Evolutionary conservation across 2,888 invertebrate species (phyloP), one percentile per base, ranked within the genome.

Genomic region (Cancer borealis): DNA sequence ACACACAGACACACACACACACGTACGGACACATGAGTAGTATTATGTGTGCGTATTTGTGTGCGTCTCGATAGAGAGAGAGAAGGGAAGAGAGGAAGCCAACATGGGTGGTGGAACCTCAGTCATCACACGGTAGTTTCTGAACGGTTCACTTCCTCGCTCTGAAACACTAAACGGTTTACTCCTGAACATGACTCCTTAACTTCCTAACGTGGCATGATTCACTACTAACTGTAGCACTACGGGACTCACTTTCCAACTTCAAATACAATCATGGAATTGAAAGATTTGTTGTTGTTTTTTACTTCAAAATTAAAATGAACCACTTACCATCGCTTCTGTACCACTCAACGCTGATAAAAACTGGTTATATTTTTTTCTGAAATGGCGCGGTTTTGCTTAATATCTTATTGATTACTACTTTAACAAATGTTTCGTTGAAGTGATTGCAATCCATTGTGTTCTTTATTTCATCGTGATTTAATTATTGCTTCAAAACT

Each of bases 191-290:
- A 84, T 17, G 10, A 84, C 84, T 84, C 10, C 84, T 84, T 10
- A 84, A 84, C 30, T 84, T 84, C 84, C 84, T 84, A 84, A 84
- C 84, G 14, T 39, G 84, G 39, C 84, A 84, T 84, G 84, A 84
- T 84, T 84, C 30, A 39, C 84, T 84, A 39, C 84, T 84, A 84
- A 84, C 84, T 39, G n/a, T 5, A 66, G 21, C 66, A 66, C n/a
- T 14, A 66, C 66, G 5, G n/a, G n/a, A 66, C 21, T 21, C 5
- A 66, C 14, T 39, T 14, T 39, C 30, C 3, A 84, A 39, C 84
- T 84, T 39, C 84, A 84, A 39, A 84, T 84, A 12, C 39, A 84
- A 84, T 39, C 39, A 39, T 30, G 39, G 39, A 39, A 39, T 39
- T 39, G 39, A 39, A 39, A 39, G 39, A 39, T 39, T 39, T 39